phyloP scores from a whole-genome alignment of 2,888 invertebrate species.

The Drosophila greeni region DNA sequence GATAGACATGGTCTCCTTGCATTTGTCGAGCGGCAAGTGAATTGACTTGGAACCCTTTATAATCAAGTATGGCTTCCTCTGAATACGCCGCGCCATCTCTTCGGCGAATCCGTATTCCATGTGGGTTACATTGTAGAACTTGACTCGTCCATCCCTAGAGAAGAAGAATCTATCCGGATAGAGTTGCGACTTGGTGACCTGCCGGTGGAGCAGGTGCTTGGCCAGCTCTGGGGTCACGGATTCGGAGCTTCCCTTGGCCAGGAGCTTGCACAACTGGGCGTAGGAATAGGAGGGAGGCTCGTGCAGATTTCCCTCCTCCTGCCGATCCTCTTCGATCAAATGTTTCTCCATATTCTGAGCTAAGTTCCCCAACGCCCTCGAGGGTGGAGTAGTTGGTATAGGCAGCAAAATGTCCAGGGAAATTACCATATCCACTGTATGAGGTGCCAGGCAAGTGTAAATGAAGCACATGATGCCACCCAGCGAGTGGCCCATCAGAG shows the following conservation, averaged over 20 bases:
- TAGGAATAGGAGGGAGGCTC: constrained; percentile 82
- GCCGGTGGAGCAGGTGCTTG: constrained; percentile 80
- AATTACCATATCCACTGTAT: constrained; percentile 68
- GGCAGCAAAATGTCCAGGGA: constrained; percentile 61
- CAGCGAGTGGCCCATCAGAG: constrained; percentile 84
- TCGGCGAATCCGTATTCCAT: constrained; percentile 78
- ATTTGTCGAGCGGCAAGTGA: constrained; percentile 76
- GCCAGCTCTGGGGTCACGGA: constrained; percentile 81
- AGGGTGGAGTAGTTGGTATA: not conserved
- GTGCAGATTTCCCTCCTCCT: constrained; percentile 35
- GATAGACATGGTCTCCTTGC: constrained; percentile 80
- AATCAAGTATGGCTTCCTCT: constrained; percentile 82
- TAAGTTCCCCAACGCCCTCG: not conserved
- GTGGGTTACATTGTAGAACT: constrained; percentile 39
- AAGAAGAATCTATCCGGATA: constrained; percentile 81
- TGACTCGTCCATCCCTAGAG: constrained; percentile 66
- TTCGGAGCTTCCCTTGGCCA: constrained; percentile 80
- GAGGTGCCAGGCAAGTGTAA: constrained; percentile 81
- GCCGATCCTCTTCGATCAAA: constrained; percentile 77
- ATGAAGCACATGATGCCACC: constrained; percentile 82
- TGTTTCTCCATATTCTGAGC: constrained; percentile 75
- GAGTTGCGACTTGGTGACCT: constrained; percentile 79
- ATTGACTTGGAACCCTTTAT: constrained; percentile 81
- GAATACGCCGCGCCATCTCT: constrained; percentile 79
- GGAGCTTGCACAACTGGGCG: constrained; percentile 81